Evolutionary conservation across 2,888 invertebrate genomes (phyloP), one percentile per base, ranked within the genome.

Genomic region (Eurois occulta): DNA sequence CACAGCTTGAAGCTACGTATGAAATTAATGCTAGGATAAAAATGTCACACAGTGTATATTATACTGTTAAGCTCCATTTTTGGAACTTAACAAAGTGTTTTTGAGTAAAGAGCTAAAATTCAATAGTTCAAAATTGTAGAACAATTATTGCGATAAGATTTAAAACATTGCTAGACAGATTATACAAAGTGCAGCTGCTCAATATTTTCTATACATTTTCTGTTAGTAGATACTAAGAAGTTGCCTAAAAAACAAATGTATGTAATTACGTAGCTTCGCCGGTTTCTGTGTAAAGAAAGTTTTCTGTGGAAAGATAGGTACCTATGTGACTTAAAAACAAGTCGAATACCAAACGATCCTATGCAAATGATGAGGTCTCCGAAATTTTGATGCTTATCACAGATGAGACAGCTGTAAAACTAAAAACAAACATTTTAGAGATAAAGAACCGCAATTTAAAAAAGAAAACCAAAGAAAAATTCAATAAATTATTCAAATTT

Each of bases 401-500:
- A 60, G 18, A 72, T 35, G 70, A 78, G 38, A 75, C 43, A 35
- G 62, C 38, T 21, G 24, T 52, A 46, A 48, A 76, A 77, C 52
- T 67, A 66, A 68, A 81, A 69, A 81, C 24, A 73, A 76, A 76
- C 46, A 66, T 80, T 78, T 41, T 28, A 48, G 68, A 55, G 55
- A 78, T 38, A 86, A 75, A 78, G 72, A 75, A 69, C 77, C 28
- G 21, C 73, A 64, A 72, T 78, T 66, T 65, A 66, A 78, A 76
- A 77, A 71, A 70, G 64, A 68, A 66, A 66, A 80, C 68, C 41
- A 46, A 71, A 79, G 80, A 83, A 86, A 75, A 81, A 67, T 70
- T 18, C 65, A 77, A 65, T 79, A 77, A 88, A 89, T 88, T 85
- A 88, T 90, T 89, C 83, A 85, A 90, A 88, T 86, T 88, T 89